Conservation (phyloP, 1,140 invertebrate species). For the Aphis gossypii region DNA sequence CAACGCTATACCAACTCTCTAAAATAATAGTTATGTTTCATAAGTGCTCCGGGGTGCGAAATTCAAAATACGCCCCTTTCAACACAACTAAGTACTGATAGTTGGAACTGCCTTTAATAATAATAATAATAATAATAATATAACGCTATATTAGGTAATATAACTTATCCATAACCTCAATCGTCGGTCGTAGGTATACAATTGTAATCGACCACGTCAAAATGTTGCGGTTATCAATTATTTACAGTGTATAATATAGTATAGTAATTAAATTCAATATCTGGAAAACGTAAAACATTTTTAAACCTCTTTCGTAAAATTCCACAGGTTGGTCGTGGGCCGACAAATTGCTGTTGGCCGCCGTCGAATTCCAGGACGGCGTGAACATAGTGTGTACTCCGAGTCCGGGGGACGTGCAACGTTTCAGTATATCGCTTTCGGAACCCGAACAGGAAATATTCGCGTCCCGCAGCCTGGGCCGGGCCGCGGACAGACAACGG, state of each 20-base stretch:
- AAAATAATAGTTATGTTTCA: no score
- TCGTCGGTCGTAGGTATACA: not conserved
- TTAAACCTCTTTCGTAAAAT: not conserved
- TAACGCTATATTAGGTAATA: no score
- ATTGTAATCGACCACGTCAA: no score
- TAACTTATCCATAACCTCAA: not conserved
- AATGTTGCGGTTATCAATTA: not conserved
- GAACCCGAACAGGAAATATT: conserved; percentile 57
- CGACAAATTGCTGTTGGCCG: conserved; percentile 69
- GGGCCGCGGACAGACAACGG: not conserved
- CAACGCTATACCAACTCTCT: no score
- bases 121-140: no score
- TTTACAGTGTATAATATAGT: not conserved
- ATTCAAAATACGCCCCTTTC: no score
- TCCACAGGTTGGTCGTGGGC: conserved; percentile 69
- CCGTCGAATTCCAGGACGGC: conserved; percentile 64
- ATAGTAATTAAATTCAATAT: not conserved
- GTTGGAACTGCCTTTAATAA: not conserved
- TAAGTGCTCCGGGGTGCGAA: no score
- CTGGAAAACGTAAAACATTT: not conserved
- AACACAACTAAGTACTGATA: not conserved
- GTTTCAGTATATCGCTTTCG: conserved; percentile 57
- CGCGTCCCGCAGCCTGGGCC: conserved; percentile 49
- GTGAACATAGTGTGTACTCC: conserved; percentile 64
- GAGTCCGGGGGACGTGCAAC: conserved; percentile 58